A percentile compares a stretch with the other conserved stretches of the same genome.
phyloP scores from a whole-genome alignment of 2,888 invertebrate species.

The Apocheima hispidaria region DNA sequence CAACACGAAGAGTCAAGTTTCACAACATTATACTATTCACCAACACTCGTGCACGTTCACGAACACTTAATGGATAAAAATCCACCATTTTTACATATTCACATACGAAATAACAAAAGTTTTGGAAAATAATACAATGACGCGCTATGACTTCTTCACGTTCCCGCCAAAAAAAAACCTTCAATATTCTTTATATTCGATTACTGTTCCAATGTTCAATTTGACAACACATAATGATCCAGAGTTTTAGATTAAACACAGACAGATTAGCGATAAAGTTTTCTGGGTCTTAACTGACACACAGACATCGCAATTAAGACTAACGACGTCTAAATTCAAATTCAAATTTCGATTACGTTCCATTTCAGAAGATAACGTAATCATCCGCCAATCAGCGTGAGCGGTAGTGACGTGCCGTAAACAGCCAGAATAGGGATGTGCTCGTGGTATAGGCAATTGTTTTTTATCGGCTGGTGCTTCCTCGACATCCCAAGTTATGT shows the following conservation, averaged over 20 bases:
- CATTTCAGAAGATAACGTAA: slow-evolving; percentile 51
- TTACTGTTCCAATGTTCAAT: too few relatives aligned
- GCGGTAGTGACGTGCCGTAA: slow-evolving; percentile 21
- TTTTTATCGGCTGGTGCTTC: background rate
- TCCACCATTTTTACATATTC: too few relatives aligned
- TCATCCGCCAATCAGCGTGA: slow-evolving; percentile 49
- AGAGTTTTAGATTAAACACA: slow-evolving; percentile 19
- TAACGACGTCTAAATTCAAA: slow-evolving; percentile 50
- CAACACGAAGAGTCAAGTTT: too few relatives aligned
- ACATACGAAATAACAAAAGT: too few relatives aligned
- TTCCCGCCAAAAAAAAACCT: too few relatives aligned
- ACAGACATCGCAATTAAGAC: slow-evolving; percentile 45
- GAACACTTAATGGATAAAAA: too few relatives aligned
- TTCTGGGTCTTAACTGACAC: slow-evolving; percentile 30
- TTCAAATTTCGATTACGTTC: slow-evolving; percentile 51
- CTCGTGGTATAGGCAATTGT: background rate
- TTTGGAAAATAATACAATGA: too few relatives aligned
- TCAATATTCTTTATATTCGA: too few relatives aligned
- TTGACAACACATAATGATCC: background rate
- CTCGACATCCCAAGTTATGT: background rate
- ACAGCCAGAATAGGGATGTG: slow-evolving; percentile 4
- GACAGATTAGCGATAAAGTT: slow-evolving; percentile 8
- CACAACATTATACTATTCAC: too few relatives aligned
- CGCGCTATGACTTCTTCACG: too few relatives aligned
- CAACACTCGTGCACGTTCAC: too few relatives aligned